Conservation (phyloP, 2,888 invertebrate genomes). For the Crepidodera aurea region DNA sequence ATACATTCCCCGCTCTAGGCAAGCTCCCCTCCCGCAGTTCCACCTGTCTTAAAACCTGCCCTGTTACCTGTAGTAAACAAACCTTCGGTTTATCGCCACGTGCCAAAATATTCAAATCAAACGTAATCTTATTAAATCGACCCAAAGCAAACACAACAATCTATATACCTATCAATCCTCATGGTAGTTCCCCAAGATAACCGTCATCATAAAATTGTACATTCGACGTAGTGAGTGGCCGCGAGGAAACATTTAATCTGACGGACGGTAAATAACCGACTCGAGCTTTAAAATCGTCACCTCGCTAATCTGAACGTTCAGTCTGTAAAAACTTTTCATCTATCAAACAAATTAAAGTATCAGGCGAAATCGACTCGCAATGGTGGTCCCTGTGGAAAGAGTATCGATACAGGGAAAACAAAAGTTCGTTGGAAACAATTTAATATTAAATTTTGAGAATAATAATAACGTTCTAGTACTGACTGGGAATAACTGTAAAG, state of each 20-base stretch:
- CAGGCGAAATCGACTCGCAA: too few species aligned
- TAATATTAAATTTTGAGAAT: conserved; percentile 33
- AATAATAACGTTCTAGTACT: conserved; percentile 32
- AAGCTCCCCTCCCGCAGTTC: too few species aligned
- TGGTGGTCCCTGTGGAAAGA: conserved; percentile 37
- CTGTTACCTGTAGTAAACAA: too few species aligned
- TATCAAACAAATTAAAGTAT: neutral
- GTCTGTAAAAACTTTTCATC: neutral
- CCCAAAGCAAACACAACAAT: too few species aligned
- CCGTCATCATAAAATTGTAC: neutral
- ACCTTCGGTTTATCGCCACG: too few species aligned
- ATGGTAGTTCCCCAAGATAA: neutral
- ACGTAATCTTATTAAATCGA: too few species aligned
- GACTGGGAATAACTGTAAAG: conserved; percentile 43
- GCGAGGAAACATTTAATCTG: neutral
- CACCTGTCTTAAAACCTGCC: too few species aligned
- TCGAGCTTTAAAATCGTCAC: conserved; percentile 3
- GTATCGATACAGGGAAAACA: conserved; percentile 20
- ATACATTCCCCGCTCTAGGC: too few species aligned
- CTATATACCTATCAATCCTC: neutral
- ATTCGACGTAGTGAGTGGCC: neutral
- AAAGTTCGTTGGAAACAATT: conserved; percentile 40
- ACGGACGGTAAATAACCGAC: conserved; percentile 10
- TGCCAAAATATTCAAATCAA: too few species aligned
- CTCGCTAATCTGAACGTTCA: neutral